These are phyloP conservation scores for Scarus forsteni DNA, from an alignment of 2,797 vertebrate genomes.

Conservation along the genomic window DNA sequence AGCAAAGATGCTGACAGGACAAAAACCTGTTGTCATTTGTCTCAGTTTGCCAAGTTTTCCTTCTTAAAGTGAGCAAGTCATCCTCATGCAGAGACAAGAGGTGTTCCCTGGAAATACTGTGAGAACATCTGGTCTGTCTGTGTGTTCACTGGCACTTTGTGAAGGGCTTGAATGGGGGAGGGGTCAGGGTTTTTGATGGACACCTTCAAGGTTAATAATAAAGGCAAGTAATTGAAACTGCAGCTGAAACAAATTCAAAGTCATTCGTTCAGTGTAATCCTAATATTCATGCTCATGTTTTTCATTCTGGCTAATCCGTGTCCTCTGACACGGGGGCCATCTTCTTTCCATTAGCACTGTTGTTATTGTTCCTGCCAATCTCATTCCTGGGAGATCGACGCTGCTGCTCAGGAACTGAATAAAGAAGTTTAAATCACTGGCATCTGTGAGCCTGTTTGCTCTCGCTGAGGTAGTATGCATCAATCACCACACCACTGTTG, in stretches of 20 bases:
- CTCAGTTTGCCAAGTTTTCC: constrained; percentile 78
- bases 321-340: constrained; percentile 75
- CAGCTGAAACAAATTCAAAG: constrained; percentile 74
- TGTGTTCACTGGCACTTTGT: constrained; percentile 21
- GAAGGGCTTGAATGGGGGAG: constrained; percentile 20
- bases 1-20: constrained; percentile 81
- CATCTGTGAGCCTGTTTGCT: constrained; percentile 44
- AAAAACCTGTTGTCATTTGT: constrained; percentile 76
- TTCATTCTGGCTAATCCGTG: constrained; percentile 74
- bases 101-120: constrained; percentile 55
- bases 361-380: constrained; percentile 80
- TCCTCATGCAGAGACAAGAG: constrained; percentile 53
- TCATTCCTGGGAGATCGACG: constrained; percentile 56
- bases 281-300: constrained; percentile 76
- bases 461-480: constrained; percentile 54
- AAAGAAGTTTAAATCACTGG: constrained; percentile 69
- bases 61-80: constrained; percentile 58
- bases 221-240: constrained; percentile 68
- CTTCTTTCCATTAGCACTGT: constrained; percentile 69
- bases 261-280: constrained; percentile 69
- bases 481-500: constrained; percentile 61
- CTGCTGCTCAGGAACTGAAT: constrained; percentile 55
- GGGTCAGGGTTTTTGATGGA: constrained; percentile 58
- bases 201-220: constrained; percentile 66
- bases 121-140: constrained; percentile 46